Evolutionary conservation across 2,113 vertebrate genomes (phyloP).

Genomic region (Neotoma lepida): DNA sequence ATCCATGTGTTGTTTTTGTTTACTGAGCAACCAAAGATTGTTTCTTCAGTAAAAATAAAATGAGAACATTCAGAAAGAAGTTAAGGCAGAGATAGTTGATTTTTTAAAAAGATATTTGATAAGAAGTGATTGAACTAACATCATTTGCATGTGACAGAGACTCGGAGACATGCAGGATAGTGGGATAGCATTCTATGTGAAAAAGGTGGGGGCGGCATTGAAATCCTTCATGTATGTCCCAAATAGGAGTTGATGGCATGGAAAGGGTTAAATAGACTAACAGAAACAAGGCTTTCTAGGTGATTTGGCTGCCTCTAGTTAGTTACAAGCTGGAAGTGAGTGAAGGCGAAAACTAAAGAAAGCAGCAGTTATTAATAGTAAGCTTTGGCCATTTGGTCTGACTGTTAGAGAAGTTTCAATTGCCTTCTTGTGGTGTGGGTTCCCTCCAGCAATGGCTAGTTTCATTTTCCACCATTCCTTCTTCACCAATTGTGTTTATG

Average conservation of each 20-base stretch:
- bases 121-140: neutral
- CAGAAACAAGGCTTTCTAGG: neutral
- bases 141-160: neutral
- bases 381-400: neutral
- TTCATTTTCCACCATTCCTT: neutral
- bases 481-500: neutral
- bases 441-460: neutral
- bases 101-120: neutral
- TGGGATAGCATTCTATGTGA: neutral
- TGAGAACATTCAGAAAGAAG: neutral
- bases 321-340: neutral
- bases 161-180: neutral
- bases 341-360: neutral
- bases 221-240: neutral
- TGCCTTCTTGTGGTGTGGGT: neutral
- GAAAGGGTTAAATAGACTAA: neutral
- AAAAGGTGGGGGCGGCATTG: rapidly evolving
- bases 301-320: neutral
- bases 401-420: neutral
- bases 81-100: neutral
- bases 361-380: neutral
- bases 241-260: neutral
- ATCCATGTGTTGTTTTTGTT: neutral
- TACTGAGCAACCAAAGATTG: slow-evolving; percentile 13
- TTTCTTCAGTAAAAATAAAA: slow-evolving; percentile 1